Evolutionary conservation across 2,113 vertebrate genomes (phyloP).

Genomic region (Pseudorectes ferrugineus): DNA sequence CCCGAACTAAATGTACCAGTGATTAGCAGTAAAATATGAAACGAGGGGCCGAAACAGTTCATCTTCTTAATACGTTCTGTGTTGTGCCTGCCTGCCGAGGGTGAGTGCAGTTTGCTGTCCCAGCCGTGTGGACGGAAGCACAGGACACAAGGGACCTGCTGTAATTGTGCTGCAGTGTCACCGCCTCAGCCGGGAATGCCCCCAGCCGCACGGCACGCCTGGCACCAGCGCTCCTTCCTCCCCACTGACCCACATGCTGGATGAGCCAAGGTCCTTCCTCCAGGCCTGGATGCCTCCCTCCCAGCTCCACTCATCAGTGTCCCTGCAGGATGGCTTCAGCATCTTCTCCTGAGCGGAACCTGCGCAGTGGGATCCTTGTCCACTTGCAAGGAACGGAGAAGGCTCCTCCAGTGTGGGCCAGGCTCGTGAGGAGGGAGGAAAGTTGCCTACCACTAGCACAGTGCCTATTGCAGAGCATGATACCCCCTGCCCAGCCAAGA

Average conservation of each 20-base stretch:
- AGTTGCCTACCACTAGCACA: neutral
- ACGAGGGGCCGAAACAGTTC: neutral
- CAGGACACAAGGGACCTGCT: neutral
- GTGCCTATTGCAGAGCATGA: neutral
- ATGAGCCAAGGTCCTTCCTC: neutral
- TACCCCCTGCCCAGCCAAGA: fast-evolving
- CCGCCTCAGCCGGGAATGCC: neutral
- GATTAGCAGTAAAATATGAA: conserved; percentile 10
- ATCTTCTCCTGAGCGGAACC: neutral
- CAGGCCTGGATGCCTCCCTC: neutral
- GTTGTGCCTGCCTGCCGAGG: neutral
- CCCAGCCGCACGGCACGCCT: fast-evolving
- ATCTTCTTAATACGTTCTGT: neutral
- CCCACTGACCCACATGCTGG: neutral
- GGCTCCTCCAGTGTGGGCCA: neutral
- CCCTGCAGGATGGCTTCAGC: neutral
- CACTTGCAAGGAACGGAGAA: neutral
- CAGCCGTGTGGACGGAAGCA: neutral
- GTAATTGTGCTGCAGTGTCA: neutral
- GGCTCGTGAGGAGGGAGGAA: neutral
- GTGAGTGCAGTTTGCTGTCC: neutral
- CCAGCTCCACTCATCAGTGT: neutral
- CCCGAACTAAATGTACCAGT: neutral
- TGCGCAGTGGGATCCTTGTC: fast-evolving
- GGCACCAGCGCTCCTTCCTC: neutral